Conservation (phyloP, 23 tunicate species). For the Clavelina lepadiformis region DNA sequence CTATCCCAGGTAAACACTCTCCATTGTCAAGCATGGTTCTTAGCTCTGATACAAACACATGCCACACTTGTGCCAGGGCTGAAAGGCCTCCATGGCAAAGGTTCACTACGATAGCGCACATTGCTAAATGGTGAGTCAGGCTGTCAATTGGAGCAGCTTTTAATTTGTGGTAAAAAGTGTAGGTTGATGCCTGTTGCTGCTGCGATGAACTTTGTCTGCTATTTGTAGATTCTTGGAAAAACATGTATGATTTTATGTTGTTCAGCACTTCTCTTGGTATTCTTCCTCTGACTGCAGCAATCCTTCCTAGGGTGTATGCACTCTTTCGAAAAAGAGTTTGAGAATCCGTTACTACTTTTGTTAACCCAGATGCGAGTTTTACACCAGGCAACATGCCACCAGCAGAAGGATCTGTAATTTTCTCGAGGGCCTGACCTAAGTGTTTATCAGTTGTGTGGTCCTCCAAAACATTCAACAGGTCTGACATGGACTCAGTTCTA, state of each 20-base stretch:
- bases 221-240: slow-evolving; percentile 7
- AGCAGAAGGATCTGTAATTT: slow-evolving; percentile 50
- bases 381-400: slow-evolving; percentile 50
- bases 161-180: slow-evolving; percentile 33
- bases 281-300: slow-evolving; percentile 36
- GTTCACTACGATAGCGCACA: slow-evolving; percentile 63
- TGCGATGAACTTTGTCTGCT: neutral
- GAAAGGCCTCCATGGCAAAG: slow-evolving; percentile 76
- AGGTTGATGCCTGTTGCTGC: neutral
- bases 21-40: slow-evolving; percentile 51
- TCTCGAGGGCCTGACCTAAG: slow-evolving; percentile 62
- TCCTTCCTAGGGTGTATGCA: slow-evolving; percentile 42
- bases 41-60: slow-evolving; percentile 63
- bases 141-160: slow-evolving; percentile 87
- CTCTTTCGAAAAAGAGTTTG: slow-evolving; percentile 42
- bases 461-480: slow-evolving; percentile 28
- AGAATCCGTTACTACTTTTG: slow-evolving; percentile 68
- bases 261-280: slow-evolving; percentile 41
- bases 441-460: slow-evolving; percentile 38
- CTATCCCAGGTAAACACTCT: slow-evolving; percentile 31
- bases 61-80: slow-evolving; percentile 92
- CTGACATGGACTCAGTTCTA: slow-evolving; percentile 35
- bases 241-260: slow-evolving; percentile 39
- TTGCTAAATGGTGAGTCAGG: slow-evolving; percentile 68
- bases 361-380: slow-evolving; percentile 56